These are phyloP conservation scores for Melangyna quadrimaculata DNA, from an alignment of 2,888 invertebrate genomes.

Conservation along the genomic window DNA sequence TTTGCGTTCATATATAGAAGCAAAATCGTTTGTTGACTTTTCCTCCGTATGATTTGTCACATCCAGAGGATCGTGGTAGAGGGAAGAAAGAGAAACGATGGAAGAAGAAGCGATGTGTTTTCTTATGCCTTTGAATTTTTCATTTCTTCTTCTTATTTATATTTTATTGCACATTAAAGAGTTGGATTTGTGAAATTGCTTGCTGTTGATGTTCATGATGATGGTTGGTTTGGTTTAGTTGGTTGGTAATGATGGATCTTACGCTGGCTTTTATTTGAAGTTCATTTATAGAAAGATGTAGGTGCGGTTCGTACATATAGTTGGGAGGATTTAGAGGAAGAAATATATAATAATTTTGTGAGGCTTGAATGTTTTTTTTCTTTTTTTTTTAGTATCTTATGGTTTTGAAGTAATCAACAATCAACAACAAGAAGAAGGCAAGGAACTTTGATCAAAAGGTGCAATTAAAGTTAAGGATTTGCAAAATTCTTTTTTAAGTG, in stretches of 20 bases:
- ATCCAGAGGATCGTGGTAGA: background rate
- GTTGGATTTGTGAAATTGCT: constrained; percentile 39
- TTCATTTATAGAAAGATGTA: constrained; percentile 52
- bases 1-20: constrained; percentile 13
- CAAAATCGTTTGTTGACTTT: constrained; percentile 65
- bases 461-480: constrained; percentile 48
- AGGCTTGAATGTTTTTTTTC: background rate
- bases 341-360: constrained; percentile 1
- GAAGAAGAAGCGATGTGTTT: background rate
- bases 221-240: background rate
- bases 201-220: constrained; percentile 13
- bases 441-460: constrained; percentile 62
- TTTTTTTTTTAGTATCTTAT: constrained; percentile 9
- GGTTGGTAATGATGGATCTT: constrained; percentile 35
- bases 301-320: too few relatives aligned
- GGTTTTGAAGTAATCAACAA: constrained; percentile 58
- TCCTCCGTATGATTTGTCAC: constrained; percentile 53
- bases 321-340: background rate
- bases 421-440: constrained; percentile 60
- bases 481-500: background rate
- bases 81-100: too few relatives aligned
- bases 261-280: constrained; percentile 60
- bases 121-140: constrained; percentile 59
- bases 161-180: constrained; percentile 70
- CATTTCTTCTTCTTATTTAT: constrained; percentile 68